Evolutionary conservation across 2,888 invertebrate genomes (phyloP).

Genomic region (Leptinotarsa tumamoca): DNA sequence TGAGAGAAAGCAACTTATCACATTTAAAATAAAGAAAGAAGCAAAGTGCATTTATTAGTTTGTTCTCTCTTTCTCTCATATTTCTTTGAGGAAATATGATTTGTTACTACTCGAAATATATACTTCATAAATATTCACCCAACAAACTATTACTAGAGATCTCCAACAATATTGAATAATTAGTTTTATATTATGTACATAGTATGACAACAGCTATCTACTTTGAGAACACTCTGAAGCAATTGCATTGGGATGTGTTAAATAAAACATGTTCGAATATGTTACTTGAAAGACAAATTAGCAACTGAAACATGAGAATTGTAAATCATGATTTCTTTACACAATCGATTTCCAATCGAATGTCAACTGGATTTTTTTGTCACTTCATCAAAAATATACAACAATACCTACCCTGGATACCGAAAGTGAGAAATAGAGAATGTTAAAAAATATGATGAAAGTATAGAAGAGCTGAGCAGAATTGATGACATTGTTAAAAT

Average conservation of each 20-base stretch:
- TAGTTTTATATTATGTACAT: constrained; percentile 13
- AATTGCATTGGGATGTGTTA: neutral
- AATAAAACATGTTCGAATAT: neutral
- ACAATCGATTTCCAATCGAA: neutral
- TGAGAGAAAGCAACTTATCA: constrained; percentile 33
- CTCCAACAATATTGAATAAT: neutral
- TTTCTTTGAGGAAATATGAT: neutral
- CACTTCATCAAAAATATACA: neutral
- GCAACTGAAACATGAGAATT: neutral
- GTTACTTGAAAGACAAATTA: neutral
- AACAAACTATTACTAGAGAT: constrained; percentile 5
- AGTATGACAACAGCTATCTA: neutral
- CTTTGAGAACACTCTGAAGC: neutral
- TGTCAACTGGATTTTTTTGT: neutral
- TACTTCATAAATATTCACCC: neutral
- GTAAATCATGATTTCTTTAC: neutral
- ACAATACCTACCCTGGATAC: constrained; percentile 33
- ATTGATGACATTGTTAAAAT: neutral
- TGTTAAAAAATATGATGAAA: constrained; percentile 30
- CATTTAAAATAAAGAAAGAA: constrained; percentile 26
- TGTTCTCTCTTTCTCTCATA: neutral
- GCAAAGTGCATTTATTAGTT: neutral
- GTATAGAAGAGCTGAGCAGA: neutral
- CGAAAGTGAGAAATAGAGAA: constrained; percentile 25
- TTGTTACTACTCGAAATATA: neutral